phyloP scores from a whole-genome alignment of 2,797 vertebrate species.

The Avahi laniger region DNA sequence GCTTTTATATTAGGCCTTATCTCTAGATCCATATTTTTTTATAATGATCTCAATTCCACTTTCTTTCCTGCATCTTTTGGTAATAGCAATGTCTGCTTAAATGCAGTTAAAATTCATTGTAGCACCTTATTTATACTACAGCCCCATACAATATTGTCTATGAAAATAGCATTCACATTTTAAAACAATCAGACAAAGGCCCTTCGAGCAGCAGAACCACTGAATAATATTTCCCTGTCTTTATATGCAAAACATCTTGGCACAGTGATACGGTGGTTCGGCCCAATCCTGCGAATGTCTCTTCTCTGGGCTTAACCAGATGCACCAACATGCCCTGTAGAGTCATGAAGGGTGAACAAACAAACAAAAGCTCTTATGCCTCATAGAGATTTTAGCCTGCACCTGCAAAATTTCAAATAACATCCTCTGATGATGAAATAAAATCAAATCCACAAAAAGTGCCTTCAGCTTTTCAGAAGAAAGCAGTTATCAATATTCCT shows the following conservation, averaged over 20 bases:
- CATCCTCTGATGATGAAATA: constrained; percentile 16
- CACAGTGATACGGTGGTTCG: not conserved
- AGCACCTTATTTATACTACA: constrained; percentile 57
- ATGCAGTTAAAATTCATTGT: constrained; percentile 67
- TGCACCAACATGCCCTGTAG: constrained; percentile 14
- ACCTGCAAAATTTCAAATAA: constrained; percentile 55
- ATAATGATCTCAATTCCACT: constrained; percentile 67
- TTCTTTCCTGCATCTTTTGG: constrained; percentile 45
- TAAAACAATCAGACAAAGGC: constrained; percentile 51
- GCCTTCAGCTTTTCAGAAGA: constrained; percentile 4
- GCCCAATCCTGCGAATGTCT: not conserved
- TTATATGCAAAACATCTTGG: constrained; percentile 44
- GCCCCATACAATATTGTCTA: constrained; percentile 11
- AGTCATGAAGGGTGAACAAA: constrained; percentile 46
- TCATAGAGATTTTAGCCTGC: not conserved
- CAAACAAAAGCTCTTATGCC: not conserved
- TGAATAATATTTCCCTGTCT: constrained; percentile 29
- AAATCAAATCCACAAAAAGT: constrained; percentile 49
- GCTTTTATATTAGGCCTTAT: constrained; percentile 71
- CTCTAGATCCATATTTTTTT: constrained; percentile 67
- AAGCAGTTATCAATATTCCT: constrained; percentile 29
- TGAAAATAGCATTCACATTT: constrained; percentile 64
- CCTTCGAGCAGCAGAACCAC: not conserved
- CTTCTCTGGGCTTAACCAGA: constrained; percentile 41
- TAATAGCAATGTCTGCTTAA: constrained; percentile 52